Conservation (phyloP, 2,888 invertebrate species). For the Drosophila neotestacea region DNA sequence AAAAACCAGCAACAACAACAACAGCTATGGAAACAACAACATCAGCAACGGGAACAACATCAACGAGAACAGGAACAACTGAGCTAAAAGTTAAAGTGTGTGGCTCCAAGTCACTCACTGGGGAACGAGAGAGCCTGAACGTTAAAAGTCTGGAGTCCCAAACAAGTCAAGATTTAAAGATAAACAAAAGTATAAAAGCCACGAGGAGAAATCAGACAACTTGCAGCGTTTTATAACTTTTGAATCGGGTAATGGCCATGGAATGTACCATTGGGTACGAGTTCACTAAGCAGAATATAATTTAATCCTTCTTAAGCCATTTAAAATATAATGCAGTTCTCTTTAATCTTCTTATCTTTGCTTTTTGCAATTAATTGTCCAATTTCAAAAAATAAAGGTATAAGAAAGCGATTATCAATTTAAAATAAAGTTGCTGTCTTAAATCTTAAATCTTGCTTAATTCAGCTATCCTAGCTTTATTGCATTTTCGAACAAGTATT, state of each 20-base stretch:
- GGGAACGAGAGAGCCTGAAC: conserved; percentile 50
- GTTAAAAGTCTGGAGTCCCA: conserved; percentile 66
- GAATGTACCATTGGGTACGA: neutral
- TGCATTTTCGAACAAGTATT: too few relatives aligned
- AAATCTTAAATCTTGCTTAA: too few relatives aligned
- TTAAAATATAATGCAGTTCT: neutral
- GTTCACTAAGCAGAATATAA: neutral
- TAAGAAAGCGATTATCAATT: too few relatives aligned
- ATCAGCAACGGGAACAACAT: conserved; percentile 4
- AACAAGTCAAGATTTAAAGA: conserved; percentile 70
- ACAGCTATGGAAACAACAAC: neutral
- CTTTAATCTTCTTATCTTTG: neutral
- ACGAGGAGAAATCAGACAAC: conserved; percentile 12
- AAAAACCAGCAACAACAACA: conserved; percentile 8
- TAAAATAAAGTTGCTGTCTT: too few relatives aligned
- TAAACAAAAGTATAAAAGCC: conserved; percentile 63
- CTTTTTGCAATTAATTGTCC: neutral
- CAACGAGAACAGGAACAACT: conserved; percentile 9
- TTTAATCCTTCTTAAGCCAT: neutral
- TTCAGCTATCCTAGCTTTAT: too few relatives aligned
- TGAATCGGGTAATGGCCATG: neutral
- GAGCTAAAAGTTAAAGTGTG: conserved; percentile 62
- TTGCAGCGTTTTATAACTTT: conserved; percentile 29
- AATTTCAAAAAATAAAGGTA: too few relatives aligned
- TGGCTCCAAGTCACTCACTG: conserved; percentile 55